Base-by-base conservation (phyloP, 2,888 invertebrate species). In the Eurytoma adleriae region DNA sequence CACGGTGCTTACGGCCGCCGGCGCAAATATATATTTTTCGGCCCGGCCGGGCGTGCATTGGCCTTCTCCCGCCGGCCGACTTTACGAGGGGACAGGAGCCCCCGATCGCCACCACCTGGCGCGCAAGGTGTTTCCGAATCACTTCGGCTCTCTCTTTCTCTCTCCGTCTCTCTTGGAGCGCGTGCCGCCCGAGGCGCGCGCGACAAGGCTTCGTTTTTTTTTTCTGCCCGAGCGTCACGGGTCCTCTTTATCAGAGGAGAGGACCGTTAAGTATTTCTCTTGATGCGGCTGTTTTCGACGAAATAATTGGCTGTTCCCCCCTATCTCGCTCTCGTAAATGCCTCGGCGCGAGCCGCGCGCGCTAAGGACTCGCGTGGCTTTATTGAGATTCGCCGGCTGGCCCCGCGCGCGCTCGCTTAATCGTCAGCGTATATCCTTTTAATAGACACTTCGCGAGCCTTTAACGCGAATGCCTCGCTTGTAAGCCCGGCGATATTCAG, bases 1-100 rank as follows among this genome's bases (percentile, higher is more conserved):
- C 90, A 90, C 88, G 90, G 89, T 89, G 87, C 88, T 90, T 90
- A 89, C 89, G 86, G 86, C 86, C 86, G n/a, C 61, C 16, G 16
- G 5, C 30, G 61, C 48, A 54, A 62, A 61, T 54, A 62, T 50
- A 48, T 2, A 56, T 56, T 70, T 54, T 66, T 24, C 18, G 30
- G 40, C 68, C 5, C 4, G 14, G 18, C 30, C 12, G 24, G 10
- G 4, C 18, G 48, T 50, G 30, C 50, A 40, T 40, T 40, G 24
- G 67, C 54, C 20, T 57, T 66, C 54, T 48, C 24, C 24, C 24
- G 24, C 2, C 66, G 13, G 85, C 83, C 85, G 84, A 82, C 76
- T 83, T 86, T 85, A 84, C 84, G 79, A 83, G 84, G 85, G 86
- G 84, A 83, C 82, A 83, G 84, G 82, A 79, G 81, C 83, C 80